These are phyloP conservation scores for Bergia puertoricense DNA, from an alignment of 92 coral and sea anemone genomes.

Conservation along the genomic window DNA sequence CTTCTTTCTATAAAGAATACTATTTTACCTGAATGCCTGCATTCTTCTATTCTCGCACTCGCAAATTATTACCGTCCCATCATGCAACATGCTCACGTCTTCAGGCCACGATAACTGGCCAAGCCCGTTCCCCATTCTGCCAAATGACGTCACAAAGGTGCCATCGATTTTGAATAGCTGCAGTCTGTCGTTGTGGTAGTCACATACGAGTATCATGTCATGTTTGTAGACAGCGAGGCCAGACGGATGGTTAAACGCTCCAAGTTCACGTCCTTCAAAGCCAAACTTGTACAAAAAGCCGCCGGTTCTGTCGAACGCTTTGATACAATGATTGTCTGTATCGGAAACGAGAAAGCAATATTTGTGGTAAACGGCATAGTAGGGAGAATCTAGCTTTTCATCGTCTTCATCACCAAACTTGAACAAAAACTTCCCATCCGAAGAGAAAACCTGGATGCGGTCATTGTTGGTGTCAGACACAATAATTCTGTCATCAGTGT, in stretches of 20 bases:
- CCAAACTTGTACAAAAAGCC: conserved; percentile 40
- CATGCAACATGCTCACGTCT: conserved; percentile 32
- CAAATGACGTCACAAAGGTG: conserved; percentile 40
- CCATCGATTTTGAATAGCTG: conserved; percentile 47
- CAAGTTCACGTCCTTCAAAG: conserved; percentile 31
- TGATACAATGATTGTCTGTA: conserved; percentile 41
- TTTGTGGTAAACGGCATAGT: conserved; percentile 22
- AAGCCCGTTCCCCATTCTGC: conserved; percentile 33
- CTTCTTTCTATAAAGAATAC: neutral
- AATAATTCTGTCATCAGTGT: conserved; percentile 2
- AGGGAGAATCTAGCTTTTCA: conserved; percentile 27
- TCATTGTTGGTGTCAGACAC: conserved; percentile 41
- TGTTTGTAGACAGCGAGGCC: conserved; percentile 39
- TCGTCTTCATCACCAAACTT: conserved; percentile 26
- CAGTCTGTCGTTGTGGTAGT: conserved; percentile 41
- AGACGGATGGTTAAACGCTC: conserved; percentile 37
- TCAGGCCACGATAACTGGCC: conserved; percentile 51
- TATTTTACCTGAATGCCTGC: conserved; percentile 29
- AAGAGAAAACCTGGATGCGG: conserved; percentile 37
- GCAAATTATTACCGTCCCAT: conserved; percentile 37
- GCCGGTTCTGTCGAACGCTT: conserved; percentile 26
- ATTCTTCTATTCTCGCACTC: conserved; percentile 41
- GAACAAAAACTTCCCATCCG: conserved; percentile 21
- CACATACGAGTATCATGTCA: conserved; percentile 40
- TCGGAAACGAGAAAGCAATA: conserved; percentile 44